Evolutionary conservation across 1,140 invertebrate species (phyloP).

Genomic region (Glomeris maerens): DNA sequence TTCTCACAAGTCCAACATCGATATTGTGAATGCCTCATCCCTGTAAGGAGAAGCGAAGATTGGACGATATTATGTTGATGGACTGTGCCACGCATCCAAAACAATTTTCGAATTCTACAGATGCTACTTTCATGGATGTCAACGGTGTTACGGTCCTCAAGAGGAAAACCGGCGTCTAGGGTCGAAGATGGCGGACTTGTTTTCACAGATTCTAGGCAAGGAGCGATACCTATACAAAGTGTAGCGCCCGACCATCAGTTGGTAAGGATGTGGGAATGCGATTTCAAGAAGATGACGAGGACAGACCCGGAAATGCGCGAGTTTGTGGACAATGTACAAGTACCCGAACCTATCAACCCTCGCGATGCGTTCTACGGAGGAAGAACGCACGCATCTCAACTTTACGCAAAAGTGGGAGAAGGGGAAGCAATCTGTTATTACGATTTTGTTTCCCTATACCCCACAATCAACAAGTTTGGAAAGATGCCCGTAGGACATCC

Average conservation of each 20-base stretch:
- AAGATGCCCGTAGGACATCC: constrained; percentile 29
- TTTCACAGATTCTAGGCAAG: constrained; percentile 13
- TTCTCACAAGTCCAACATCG: not conserved
- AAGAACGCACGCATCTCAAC: constrained; percentile 23
- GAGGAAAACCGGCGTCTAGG: not conserved
- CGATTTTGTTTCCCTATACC: constrained; percentile 28
- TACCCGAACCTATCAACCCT: constrained; percentile 9
- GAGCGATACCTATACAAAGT: constrained; percentile 10
- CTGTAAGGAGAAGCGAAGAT: not conserved
- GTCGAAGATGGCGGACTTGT: constrained; percentile 10
- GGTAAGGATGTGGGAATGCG: constrained; percentile 17
- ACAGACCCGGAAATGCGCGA: not conserved
- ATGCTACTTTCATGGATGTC: constrained; percentile 21
- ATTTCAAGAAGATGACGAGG: constrained; percentile 13
- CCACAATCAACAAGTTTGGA: constrained; percentile 22
- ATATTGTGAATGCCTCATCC: constrained; percentile 10
- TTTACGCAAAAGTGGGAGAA: constrained; percentile 19
- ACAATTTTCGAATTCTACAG: constrained; percentile 19
- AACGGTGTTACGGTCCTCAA: constrained; percentile 13
- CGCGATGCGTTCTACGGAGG: constrained; percentile 27
- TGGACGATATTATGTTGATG: constrained; percentile 6
- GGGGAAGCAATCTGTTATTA: constrained; percentile 27
- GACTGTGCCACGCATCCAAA: constrained; percentile 1
- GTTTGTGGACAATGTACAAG: constrained; percentile 5
- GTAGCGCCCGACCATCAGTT: constrained; percentile 8